phyloP scores from a whole-genome alignment of 2,888 invertebrate species.

The Ennomos quercinarius region DNA sequence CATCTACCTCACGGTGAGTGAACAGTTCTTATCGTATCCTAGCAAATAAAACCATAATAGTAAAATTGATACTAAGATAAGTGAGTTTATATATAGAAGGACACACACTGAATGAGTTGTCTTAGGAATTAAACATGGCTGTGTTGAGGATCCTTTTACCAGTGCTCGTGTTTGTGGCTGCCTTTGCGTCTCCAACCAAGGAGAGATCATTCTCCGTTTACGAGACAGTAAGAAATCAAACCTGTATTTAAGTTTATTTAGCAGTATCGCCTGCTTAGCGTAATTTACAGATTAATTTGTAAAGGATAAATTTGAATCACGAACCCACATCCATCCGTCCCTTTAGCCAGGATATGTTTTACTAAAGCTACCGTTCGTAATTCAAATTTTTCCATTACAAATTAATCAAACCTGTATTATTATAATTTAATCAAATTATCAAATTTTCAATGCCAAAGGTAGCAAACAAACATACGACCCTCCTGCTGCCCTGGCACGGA shows the following conservation, averaged over 20 bases:
- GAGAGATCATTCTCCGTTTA: slow-evolving; percentile 20
- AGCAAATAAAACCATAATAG: slow-evolving; percentile 9
- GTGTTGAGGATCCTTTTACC: slow-evolving; percentile 24
- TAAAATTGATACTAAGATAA: slow-evolving; percentile 7
- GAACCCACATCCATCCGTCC: too few relatives aligned
- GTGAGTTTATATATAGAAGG: slow-evolving; percentile 14
- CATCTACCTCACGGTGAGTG: slow-evolving; percentile 7
- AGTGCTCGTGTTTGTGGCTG: slow-evolving; percentile 15
- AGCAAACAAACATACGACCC: too few relatives aligned
- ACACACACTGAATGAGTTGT: slow-evolving; percentile 5
- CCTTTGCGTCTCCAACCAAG: slow-evolving; percentile 8
- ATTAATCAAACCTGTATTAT: neutral
- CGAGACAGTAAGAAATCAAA: slow-evolving; percentile 31
- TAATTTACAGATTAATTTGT: too few relatives aligned
- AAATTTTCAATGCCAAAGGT: too few relatives aligned
- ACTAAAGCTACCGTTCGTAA: too few relatives aligned
- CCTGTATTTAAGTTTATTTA: too few relatives aligned
- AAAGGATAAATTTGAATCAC: too few relatives aligned
- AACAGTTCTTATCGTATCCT: slow-evolving; percentile 13
- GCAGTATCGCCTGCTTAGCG: neutral
- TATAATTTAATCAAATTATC: too few relatives aligned
- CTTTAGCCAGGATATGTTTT: too few relatives aligned
- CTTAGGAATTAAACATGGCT: slow-evolving; percentile 15
- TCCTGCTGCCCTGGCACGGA: too few relatives aligned
- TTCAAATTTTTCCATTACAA: too few relatives aligned